A percentile compares a stretch with the other conserved stretches of the same genome.
These are phyloP conservation scores for Drosophila engyochracea DNA, from an alignment of 2,888 invertebrate genomes.

Conservation along the genomic window DNA sequence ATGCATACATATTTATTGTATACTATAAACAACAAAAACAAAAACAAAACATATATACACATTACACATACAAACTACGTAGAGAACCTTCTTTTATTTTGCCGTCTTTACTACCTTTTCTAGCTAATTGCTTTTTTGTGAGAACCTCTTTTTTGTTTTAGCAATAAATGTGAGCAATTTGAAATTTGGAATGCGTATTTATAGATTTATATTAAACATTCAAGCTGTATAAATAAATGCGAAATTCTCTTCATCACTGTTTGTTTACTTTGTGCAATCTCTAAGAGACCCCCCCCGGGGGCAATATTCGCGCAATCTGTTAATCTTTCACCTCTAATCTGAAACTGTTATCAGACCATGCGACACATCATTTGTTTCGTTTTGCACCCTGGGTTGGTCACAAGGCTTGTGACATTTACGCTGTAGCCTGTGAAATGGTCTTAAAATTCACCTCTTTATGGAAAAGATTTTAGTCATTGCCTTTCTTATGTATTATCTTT, in stretches of 20 bases:
- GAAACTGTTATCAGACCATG: not conserved
- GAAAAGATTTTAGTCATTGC: conserved; percentile 16
- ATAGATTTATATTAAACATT: conserved; percentile 32
- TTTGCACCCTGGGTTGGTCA: not conserved
- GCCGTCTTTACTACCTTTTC: conserved; percentile 51
- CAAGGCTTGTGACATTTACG: not conserved
- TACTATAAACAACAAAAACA: conserved; percentile 7
- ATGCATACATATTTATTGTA: conserved; percentile 38
- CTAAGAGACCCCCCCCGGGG: not conserved
- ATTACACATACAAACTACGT: conserved; percentile 35
- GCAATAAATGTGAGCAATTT: conserved; percentile 42
- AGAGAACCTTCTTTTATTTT: conserved; percentile 53
- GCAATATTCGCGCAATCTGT: not conserved
- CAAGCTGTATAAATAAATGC: conserved; percentile 62
- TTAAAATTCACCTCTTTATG: not conserved
- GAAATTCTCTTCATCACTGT: conserved; percentile 50
- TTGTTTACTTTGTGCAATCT: conserved; percentile 26
- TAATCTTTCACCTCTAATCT: conserved; percentile 26
- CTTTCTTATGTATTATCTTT: conserved; percentile 12
- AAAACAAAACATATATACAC: conserved; percentile 30
- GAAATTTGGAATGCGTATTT: conserved; percentile 35
- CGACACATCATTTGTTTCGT: not conserved
- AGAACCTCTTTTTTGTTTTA: conserved; percentile 9
- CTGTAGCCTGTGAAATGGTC: too few relatives aligned
- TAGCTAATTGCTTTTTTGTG: conserved; percentile 73